Percentiles rank a stretch among this genome's conserved stretches.
Conservation (phyloP, 2,113 vertebrate genomes). For the Colinus virginianus region DNA sequence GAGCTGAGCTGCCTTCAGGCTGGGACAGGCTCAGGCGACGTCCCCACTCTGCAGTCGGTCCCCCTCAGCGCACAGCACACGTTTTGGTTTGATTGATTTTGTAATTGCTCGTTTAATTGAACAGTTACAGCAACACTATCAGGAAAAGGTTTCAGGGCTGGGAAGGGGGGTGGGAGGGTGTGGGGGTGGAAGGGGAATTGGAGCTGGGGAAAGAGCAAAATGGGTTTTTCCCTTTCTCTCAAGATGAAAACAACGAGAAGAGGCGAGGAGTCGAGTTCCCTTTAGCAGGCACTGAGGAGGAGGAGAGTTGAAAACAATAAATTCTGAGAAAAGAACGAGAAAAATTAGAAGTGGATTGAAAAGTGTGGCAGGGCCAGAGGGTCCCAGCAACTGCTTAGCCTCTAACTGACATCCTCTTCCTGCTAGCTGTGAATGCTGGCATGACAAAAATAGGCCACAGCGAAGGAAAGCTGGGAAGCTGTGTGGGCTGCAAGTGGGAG, state of each 20-base stretch:
- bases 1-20: slow-evolving; percentile 36
- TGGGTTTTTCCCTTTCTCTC: slow-evolving; percentile 24
- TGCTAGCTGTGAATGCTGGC: not conserved
- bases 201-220: slow-evolving; percentile 52
- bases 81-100: slow-evolving; percentile 56
- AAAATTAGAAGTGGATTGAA: slow-evolving; percentile 61
- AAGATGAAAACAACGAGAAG: not conserved
- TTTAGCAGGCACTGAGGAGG: slow-evolving; percentile 23
- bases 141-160: slow-evolving; percentile 65
- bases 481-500: not conserved
- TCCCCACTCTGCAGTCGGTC: not conserved
- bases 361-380: slow-evolving; percentile 47
- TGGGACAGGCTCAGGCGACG: not conserved
- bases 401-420: slow-evolving; percentile 31
- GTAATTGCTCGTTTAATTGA: slow-evolving; percentile 69
- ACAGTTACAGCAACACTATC: slow-evolving; percentile 62
- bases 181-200: slow-evolving; percentile 63
- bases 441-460: slow-evolving; percentile 1
- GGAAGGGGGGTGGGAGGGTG: slow-evolving; percentile 1
- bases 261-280: slow-evolving; percentile 2
- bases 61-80: not conserved
- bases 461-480: not conserved
- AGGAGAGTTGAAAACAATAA: not conserved
- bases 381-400: slow-evolving; percentile 48
- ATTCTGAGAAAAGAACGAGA: not conserved